Base-by-base conservation (phyloP, 2,888 invertebrate genomes). In the Harpagoxenus sublaevis region DNA sequence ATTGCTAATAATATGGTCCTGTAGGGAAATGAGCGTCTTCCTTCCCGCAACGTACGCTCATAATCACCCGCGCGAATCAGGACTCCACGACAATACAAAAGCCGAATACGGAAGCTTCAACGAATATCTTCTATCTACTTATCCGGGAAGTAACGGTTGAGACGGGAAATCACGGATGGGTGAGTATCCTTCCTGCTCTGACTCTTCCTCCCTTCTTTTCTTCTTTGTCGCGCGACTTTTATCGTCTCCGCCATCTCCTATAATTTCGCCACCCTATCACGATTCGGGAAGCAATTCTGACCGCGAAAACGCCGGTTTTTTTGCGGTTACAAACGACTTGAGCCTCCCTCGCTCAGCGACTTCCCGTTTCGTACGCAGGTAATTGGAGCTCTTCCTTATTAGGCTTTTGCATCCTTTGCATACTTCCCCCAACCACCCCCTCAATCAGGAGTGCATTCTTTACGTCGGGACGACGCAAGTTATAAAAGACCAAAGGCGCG, bases 101-200 rank as follows among this genome's bases (percentile, higher is more conserved):
- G 10, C 6, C 15, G 23, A 48, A 62, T 62, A 48, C 79, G 73
- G 73, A 81, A 81, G 48, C 35, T 57, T 6, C 3, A 48, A 45
- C 60, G 48, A 60, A 70, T 28, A 55, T 81, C 71, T 79, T 81
- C n/a, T 60, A 79, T 79, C 60, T 51, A 23, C 23, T 23, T 23
- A 45, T 66, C 9, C 60, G 73, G 73, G 73, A 73, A 81, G 60
- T 57, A 83, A 83, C 74, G 63, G 77, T 73, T 48, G 84, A 86
- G 87, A 86, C 88, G 89, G 90, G 90, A 92, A 92, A 91, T 90
- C 90, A 94, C 89, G 92, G 90, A 84, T 91, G 88, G 92, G 60
- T 92, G 91, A 83, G 86, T 92, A 91, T 92, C 92, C 92, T 91
- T 93, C 92, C 92, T 90, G 88, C 86, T 53, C 42, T 35, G 77